Percentiles rank a stretch among this genome's conserved stretches.
These are phyloP conservation scores for Manis pentadactyla DNA, from an alignment of 2,797 vertebrate species.

Conservation along the genomic window DNA sequence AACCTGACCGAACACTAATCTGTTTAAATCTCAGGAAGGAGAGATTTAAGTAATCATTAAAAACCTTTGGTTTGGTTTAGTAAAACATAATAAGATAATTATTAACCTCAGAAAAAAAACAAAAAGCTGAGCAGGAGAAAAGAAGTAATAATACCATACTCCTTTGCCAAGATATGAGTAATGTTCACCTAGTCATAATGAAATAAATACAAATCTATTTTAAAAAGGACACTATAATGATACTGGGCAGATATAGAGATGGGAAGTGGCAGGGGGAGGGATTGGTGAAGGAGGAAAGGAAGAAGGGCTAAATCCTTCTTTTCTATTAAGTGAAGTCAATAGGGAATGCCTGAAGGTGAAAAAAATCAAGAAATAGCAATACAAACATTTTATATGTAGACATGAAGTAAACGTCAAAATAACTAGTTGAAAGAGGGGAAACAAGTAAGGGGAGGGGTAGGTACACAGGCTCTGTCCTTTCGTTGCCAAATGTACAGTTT, in stretches of 20 bases:
- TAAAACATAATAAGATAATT: not conserved
- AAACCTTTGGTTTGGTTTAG: not conserved
- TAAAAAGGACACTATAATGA: not conserved
- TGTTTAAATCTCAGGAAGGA: not conserved
- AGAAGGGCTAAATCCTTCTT: not conserved
- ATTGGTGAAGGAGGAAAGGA: not conserved
- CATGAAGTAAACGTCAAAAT: not conserved
- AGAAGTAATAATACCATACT: slow-evolving; percentile 20
- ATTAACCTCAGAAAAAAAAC: not conserved
- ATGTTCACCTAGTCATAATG: not conserved
- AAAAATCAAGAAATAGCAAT: not conserved
- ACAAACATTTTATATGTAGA: not conserved
- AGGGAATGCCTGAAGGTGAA: not conserved
- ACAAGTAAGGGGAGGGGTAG: not conserved
- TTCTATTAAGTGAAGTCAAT: not conserved
- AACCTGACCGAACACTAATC: not conserved
- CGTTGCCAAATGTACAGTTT: not conserved
- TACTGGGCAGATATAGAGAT: not conserved
- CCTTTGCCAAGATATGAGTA: slow-evolving; percentile 33
- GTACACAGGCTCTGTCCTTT: not conserved
- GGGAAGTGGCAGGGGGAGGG: not conserved
- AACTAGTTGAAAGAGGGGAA: not conserved
- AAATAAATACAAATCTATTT: slow-evolving; percentile 6
- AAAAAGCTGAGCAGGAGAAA: not conserved
- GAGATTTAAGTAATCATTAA: not conserved